Evolutionary conservation across 2,113 vertebrate species (phyloP), one percentile per base, ranked within the genome.

Genomic region (Trachemys scripta): DNA sequence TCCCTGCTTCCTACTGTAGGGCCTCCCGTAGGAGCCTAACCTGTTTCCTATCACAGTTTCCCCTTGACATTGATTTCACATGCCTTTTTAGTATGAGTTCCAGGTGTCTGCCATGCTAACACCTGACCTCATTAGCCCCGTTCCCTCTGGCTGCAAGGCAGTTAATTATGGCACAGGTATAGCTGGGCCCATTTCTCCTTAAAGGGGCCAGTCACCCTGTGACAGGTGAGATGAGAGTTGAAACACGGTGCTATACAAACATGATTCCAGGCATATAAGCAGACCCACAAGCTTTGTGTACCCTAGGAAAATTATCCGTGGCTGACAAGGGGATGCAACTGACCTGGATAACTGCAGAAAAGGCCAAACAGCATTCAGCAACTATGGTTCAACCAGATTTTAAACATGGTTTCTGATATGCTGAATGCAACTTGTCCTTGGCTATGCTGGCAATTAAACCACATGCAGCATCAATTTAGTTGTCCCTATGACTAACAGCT

Each of bases 221-320:
- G 27, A 27, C 27, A 56, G 14, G 3, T 16, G 45, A 86, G n/a
- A n/a, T 62, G 53, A 69, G 76, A 4, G 27, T 6, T 47, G 24
- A 38, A 38, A 25, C 1, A 1, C 10, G 16, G 0, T 57, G 38
- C 56, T 42, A n/a, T 27, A 5, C 13, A n/a, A n/a, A 53, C 56
- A n/a, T 3, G 16, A 20, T 50, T 80, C 76, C 83, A 83, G 85
- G 54, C 49, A 83, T 1, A 1, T 38, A 42, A 20, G 38, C 69
- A n/a, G 17, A 42, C 19, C 35, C 35, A 72, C 17, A 14, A 83
- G 45, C 17, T 95, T 62, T 79, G 29, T 8, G 16, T 38, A 42
- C 29, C 5, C 13, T 65, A 8, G 59, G 31, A 65, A 65, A 31
- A 16, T 31, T 16, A 35, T 65, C 31, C 2, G 3, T 65, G 35